Evolutionary conservation across 2,888 invertebrate genomes (phyloP), one percentile per base, ranked within the genome.

Genomic region (Diadegma fenestrale): DNA sequence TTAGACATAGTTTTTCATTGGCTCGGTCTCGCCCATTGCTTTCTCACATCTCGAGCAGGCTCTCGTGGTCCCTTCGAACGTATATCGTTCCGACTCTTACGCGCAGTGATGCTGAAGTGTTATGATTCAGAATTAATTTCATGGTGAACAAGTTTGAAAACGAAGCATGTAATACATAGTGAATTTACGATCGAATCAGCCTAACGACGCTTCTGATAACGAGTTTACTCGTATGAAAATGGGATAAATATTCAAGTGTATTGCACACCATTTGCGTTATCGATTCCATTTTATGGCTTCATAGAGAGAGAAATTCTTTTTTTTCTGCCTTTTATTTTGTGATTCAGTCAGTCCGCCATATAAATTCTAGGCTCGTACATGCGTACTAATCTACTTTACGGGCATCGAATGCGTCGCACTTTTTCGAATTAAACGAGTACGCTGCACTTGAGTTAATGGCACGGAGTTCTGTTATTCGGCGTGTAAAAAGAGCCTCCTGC

Each of bases 131-230:
- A 76, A 71, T 30, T 41, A 48, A 71, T 82, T 77, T 61, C 41
- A 80, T 41, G 72, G 72, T 80, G 26, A 51, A 22, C 51, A 51
- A 17, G 64, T 80, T 80, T 33, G 72, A 54, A 63, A 71, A 43
- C 51, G 64, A 51, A 64, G 43, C 80, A 37, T 71, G 48, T 51
- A 71, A 63, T 51, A 30, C 63, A 51, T 22, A 12, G 12, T 17
- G 22, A 41, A 78, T 82, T 82, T 72, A 78, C 26, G 77, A 82
- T 66, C 45, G n/a, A 37, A 72, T 72, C 54, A 66, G 63, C 33
- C 22, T 72, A 69, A 82, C 54, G 78, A 51, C 41, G 33, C 37
- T 19, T 78, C 45, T 61, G 71, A 78, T 66, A 51, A 54, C 66
- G 72, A 37, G 30, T 26, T 48, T 30, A 45, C 19, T 26, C 51